These are phyloP conservation scores for Enhydra lutris DNA, from an alignment of 2,113 vertebrate species.

Conservation along the genomic window DNA sequence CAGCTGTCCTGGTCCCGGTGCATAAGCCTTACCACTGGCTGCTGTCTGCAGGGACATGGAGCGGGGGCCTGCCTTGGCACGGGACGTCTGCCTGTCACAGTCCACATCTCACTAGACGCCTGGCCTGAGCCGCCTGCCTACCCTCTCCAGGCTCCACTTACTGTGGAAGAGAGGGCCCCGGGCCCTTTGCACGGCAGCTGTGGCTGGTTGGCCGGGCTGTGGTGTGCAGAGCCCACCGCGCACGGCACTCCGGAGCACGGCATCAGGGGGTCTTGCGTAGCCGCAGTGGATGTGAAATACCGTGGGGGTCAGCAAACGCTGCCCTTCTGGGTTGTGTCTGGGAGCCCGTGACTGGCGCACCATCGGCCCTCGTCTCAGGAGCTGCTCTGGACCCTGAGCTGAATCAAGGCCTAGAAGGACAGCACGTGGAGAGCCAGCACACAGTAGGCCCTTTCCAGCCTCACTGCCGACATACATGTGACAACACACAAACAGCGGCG, in stretches of 20 bases:
- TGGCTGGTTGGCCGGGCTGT: accelerated
- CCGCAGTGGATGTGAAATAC: accelerated
- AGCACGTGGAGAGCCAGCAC: accelerated
- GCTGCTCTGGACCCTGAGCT: accelerated
- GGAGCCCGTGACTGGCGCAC: accelerated
- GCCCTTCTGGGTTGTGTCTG: no score
- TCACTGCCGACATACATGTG: accelerated
- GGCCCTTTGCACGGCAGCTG: accelerated
- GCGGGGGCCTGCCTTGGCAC: neutral
- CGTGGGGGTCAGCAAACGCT: accelerated
- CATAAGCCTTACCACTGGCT: accelerated
- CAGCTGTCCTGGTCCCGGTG: accelerated
- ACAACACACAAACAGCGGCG: accelerated
- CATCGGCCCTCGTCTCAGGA: accelerated
- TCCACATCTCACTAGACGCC: accelerated
- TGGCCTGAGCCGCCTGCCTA: neutral
- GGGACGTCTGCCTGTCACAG: accelerated
- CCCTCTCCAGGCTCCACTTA: no score
- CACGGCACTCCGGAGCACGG: accelerated
- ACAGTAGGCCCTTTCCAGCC: accelerated
- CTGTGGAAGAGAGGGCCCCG: neutral
- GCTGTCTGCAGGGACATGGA: accelerated
- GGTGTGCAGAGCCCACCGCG: accelerated
- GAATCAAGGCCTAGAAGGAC: neutral
- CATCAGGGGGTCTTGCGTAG: accelerated